These are phyloP conservation scores for Sinotaia quadrata DNA, from an alignment of 2,888 invertebrate species.

Conservation along the genomic window DNA sequence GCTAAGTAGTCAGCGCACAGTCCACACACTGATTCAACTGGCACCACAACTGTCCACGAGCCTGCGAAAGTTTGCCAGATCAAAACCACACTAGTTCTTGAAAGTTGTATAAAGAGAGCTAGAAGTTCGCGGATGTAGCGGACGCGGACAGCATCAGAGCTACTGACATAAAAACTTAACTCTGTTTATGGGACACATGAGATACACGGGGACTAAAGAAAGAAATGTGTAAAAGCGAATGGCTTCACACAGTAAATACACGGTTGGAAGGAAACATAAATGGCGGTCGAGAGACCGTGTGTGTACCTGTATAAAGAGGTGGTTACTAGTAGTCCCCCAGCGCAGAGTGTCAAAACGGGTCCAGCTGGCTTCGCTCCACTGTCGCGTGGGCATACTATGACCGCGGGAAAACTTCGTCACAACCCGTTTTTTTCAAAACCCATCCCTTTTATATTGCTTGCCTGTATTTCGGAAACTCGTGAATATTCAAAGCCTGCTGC, in stretches of 20 bases:
- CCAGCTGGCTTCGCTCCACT: conserved; percentile 41
- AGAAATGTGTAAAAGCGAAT: no score
- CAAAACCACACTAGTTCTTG: no score
- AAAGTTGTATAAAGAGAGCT: no score
- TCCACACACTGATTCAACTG: no score
- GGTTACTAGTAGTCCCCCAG: conserved; percentile 41
- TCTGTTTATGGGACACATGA: no score
- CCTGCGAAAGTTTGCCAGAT: no score
- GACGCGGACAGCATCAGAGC: no score
- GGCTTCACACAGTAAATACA: not conserved
- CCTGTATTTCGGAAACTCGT: not conserved
- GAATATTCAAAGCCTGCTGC: not conserved
- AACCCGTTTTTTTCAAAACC: not conserved
- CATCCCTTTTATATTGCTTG: not conserved
- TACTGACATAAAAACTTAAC: no score
- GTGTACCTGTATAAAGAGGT: conserved; percentile 39
- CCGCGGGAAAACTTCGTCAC: conserved; percentile 8
- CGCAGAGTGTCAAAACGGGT: conserved; percentile 38
- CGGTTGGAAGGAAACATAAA: not conserved
- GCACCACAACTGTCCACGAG: no score
- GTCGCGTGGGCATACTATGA: conserved; percentile 40
- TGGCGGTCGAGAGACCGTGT: not conserved
- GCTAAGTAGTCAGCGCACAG: no score
- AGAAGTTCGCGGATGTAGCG: no score
- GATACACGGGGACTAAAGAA: no score